These are phyloP conservation scores for Melanostoma mellinum DNA, from an alignment of 2,888 invertebrate genomes.

Conservation along the genomic window DNA sequence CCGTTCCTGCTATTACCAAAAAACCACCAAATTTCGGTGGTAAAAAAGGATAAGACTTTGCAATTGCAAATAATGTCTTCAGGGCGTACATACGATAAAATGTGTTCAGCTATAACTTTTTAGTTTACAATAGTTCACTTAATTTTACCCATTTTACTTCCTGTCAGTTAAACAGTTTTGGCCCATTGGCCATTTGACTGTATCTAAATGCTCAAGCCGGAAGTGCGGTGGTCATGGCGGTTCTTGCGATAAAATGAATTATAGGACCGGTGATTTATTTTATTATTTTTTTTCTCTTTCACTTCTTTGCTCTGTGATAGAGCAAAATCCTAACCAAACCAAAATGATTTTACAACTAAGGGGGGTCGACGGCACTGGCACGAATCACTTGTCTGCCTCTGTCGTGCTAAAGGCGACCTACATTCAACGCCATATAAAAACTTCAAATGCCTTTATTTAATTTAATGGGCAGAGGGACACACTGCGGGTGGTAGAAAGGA, in stretches of 20 bases:
- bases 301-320: not conserved
- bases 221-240: not conserved
- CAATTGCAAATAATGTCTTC: constrained; percentile 44
- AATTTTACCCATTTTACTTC: constrained; percentile 30
- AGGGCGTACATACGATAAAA: constrained; percentile 36
- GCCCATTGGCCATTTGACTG: constrained; percentile 1
- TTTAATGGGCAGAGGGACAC: constrained; percentile 38
- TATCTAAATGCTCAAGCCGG: not conserved
- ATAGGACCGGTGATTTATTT: constrained; percentile 18
- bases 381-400: constrained; percentile 38
- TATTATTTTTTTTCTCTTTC: not conserved
- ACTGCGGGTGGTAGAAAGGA: constrained; percentile 7
- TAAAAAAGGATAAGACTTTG: constrained; percentile 42
- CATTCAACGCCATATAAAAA: constrained; percentile 25
- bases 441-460: constrained; percentile 56
- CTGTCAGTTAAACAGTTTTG: constrained; percentile 12
- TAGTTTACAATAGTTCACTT: constrained; percentile 42
- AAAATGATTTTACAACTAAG: constrained; percentile 9
- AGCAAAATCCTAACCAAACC: constrained; percentile 17
- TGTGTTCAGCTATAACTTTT: constrained; percentile 51
- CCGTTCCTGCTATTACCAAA: constrained; percentile 1
- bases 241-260: constrained; percentile 33
- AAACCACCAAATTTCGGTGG: constrained; percentile 39
- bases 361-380: not conserved
- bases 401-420: constrained; percentile 46